phyloP scores from a whole-genome alignment of 1,140 invertebrate genomes.

The Venturia canescens region DNA sequence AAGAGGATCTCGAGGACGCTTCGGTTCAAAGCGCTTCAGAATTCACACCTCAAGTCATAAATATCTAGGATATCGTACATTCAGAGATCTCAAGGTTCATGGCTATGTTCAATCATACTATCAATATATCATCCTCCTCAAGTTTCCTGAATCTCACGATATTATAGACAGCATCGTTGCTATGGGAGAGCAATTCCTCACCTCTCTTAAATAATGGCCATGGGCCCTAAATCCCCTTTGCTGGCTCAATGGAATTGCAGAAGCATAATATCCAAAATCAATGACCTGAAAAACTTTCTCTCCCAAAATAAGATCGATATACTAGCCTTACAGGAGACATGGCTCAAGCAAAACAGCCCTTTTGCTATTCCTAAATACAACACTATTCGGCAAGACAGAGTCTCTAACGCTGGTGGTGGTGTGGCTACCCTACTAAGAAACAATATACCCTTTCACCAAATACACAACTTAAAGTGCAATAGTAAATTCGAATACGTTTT shows the following conservation, averaged over 20 bases:
- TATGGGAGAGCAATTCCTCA: background rate
- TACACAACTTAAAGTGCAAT: background rate
- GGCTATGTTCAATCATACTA: background rate
- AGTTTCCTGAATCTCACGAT: background rate
- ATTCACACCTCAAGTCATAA: background rate
- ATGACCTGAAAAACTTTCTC: background rate
- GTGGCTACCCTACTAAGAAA: background rate
- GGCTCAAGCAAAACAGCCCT: background rate
- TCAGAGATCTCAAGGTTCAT: background rate
- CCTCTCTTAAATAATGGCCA: background rate
- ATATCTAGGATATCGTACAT: background rate
- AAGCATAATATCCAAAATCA: background rate
- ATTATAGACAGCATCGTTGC: background rate
- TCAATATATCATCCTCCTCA: background rate
- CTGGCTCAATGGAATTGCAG: conserved; percentile 24
- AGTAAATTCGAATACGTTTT: background rate
- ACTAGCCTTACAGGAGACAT: background rate
- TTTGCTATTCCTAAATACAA: background rate
- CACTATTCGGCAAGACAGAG: background rate
- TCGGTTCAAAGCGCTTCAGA: too few species aligned
- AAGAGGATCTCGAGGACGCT: too few species aligned
- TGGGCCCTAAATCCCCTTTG: too few species aligned
- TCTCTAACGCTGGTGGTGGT: background rate
- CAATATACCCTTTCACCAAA: background rate
- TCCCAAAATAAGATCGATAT: background rate